These are phyloP conservation scores for Rafetus swinhoei DNA, from an alignment of 2,113 vertebrate genomes.

Conservation along the genomic window DNA sequence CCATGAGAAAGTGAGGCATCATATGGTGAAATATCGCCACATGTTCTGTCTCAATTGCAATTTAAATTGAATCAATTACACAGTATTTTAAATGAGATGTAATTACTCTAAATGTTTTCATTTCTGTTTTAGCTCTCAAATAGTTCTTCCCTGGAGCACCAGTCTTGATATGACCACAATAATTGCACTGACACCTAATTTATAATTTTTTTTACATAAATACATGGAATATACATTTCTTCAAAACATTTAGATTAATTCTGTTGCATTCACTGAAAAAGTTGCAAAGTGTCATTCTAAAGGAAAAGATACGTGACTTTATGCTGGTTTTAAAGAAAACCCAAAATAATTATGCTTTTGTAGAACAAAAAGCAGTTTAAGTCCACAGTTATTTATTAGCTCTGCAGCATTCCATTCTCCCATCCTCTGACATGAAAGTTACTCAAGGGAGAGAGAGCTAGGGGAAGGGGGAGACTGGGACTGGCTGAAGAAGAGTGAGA, in stretches of 20 bases:
- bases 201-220: not conserved
- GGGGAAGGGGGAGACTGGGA: not conserved
- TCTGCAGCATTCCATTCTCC: not conserved
- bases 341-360: not conserved
- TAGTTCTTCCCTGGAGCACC: constrained; percentile 12
- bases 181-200: not conserved
- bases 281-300: not conserved
- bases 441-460: fast-evolving
- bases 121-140: not conserved
- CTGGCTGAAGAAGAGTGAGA: not conserved
- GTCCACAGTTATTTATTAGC: not conserved
- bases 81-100: constrained; percentile 38
- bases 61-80: constrained; percentile 51
- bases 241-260: not conserved
- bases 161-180: not conserved
- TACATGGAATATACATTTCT: not conserved
- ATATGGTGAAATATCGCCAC: not conserved
- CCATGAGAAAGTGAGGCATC: constrained; percentile 10
- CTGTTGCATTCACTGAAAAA: no score
- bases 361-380: not conserved
- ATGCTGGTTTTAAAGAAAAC: not conserved
- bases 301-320: not conserved
- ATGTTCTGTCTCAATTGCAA: constrained; percentile 39
- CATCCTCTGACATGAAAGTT: not conserved
- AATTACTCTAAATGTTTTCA: constrained; percentile 39